Evolutionary conservation across 2,888 invertebrate genomes (phyloP), one percentile per base, ranked within the genome.

Genomic region (Latheticus oryzae): DNA sequence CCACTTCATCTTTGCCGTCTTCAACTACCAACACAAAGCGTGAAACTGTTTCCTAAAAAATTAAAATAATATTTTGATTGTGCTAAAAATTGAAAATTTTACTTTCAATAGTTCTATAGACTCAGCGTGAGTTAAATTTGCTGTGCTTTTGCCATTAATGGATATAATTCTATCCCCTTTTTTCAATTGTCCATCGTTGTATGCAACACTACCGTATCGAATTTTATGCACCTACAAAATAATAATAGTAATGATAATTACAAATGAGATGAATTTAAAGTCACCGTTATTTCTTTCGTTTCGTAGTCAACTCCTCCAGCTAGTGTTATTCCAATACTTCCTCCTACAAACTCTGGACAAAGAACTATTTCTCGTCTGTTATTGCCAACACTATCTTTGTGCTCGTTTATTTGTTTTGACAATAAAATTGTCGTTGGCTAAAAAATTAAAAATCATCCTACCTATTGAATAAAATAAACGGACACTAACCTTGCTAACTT

Each of bases 261-360:
- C 13, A 38, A 38, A 21, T 21, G 21, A 4, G 9, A 24, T 24
- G 24, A 5, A 3, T 9, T 3, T 19, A 19, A 19, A 19, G 21
- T 81, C 78, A 92, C 93, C 72, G 93, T 93, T 63, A 95, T 93
- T 78, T 93, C 93, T 81, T 93, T 95, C 70, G 90, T 88, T 82
- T 95, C 95, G 75, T 93, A 94, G 76, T 95, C 95, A 9, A 88
- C 87, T 43, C 95, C 95, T 55, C 95, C 95, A 43, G 93, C 93
- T 66, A 95, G 80, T 32, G 92, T 93, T 58, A 95, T 89, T 30
- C 95, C 95, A 57, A 95, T 88, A 71, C 90, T 91, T 12, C 91
- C 87, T 33, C 85, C 85, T 1, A 85, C 81, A 62, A 84, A 82
- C 70, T 89, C 89, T 54, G 88, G 82, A 70, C 86, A 78, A 13